A percentile compares a stretch with the other conserved stretches of the same genome.
Evolutionary conservation across 1,140 invertebrate genomes (phyloP).

Genomic region (Habropoda laboriosa): DNA sequence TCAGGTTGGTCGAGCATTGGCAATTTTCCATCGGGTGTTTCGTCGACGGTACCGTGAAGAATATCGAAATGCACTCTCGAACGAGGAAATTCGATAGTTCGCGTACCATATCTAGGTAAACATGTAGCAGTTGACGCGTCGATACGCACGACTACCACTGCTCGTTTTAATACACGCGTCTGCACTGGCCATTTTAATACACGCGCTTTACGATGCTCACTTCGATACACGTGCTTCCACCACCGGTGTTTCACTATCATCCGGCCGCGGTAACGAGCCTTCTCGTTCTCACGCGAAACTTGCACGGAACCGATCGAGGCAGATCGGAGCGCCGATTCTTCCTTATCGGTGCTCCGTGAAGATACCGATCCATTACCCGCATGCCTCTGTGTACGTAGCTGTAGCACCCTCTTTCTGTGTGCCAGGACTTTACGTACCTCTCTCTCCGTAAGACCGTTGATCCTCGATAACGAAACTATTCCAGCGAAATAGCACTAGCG

Average conservation of each 20-base stretch:
- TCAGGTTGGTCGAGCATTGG: background rate
- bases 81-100: background rate
- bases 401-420: background rate
- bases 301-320: background rate
- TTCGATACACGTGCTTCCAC: too few species aligned
- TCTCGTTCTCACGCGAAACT: slow-evolving; percentile 2
- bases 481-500: background rate
- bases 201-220: slow-evolving; percentile 18
- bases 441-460: background rate
- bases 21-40: background rate
- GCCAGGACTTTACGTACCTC: background rate
- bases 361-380: background rate
- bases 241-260: too few species aligned
- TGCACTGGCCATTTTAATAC: slow-evolving; percentile 37
- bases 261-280: slow-evolving; percentile 4
- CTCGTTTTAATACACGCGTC: slow-evolving; percentile 54
- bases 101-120: slow-evolving; percentile 1
- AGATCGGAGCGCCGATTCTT: background rate
- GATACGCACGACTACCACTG: slow-evolving; percentile 41
- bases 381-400: too few species aligned
- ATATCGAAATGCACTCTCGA: background rate
- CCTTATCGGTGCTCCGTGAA: too few species aligned
- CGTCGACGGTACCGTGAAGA: too few species aligned
- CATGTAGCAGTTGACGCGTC: slow-evolving; percentile 49
- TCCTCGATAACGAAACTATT: background rate